phyloP scores from a whole-genome alignment of 2,113 vertebrate species.

The Anser cygnoides region DNA sequence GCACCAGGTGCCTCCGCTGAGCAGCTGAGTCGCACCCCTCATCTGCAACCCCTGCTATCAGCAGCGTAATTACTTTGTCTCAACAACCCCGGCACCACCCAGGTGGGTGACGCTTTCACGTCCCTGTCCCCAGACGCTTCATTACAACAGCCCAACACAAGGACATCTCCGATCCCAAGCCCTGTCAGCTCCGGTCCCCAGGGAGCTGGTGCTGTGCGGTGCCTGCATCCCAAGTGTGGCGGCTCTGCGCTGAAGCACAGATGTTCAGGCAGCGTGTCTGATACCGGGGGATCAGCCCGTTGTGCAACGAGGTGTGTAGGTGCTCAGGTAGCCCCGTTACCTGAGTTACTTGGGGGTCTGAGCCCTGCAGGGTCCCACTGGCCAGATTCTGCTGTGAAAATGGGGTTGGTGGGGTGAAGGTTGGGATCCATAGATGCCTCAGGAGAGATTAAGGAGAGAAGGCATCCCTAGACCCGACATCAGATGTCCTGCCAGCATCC shows the following conservation, averaged over 20 bases:
- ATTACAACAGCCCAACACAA: neutral
- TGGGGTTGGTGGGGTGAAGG: neutral
- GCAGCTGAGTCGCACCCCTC: neutral
- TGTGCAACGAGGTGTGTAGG: neutral
- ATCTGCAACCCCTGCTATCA: accelerated
- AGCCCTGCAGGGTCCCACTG: neutral
- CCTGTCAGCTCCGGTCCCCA: neutral
- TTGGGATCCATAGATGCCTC: neutral
- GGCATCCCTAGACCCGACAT: neutral
- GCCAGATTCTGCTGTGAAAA: neutral
- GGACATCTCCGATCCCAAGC: neutral
- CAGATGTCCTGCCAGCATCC: neutral
- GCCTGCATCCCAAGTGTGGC: neutral
- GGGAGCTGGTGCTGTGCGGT: neutral
- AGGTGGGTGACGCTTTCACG: neutral
- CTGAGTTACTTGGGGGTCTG: accelerated
- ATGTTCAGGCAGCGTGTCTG: neutral
- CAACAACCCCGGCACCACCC: neutral
- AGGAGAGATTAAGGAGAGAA: neutral
- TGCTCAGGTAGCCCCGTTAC: neutral
- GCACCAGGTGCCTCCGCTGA: neutral
- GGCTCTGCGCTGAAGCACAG: neutral
- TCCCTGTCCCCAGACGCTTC: constrained; percentile 35
- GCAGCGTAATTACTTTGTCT: neutral
- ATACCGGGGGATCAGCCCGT: neutral